Percentiles rank a stretch among this genome's conserved stretches.
Conservation (phyloP, 1,140 invertebrate genomes). For the Tetragnatha versicolor region DNA sequence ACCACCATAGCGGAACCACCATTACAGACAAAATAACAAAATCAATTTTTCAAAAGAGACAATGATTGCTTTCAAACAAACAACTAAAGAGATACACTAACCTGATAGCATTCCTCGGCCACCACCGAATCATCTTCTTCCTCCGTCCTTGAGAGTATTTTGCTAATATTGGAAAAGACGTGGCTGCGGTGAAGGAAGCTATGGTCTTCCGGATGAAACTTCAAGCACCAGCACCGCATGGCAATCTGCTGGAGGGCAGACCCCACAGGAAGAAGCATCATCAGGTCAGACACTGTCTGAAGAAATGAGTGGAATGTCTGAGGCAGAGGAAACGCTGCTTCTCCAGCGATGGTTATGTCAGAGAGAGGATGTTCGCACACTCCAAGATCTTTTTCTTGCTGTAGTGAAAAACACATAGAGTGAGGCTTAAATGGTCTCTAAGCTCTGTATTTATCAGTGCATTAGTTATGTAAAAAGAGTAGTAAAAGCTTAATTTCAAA, state of each 20-base stretch:
- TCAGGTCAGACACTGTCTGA: slow-evolving; percentile 90
- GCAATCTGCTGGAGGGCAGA: slow-evolving; percentile 90
- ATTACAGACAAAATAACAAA: no score
- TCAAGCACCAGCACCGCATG: slow-evolving; percentile 90
- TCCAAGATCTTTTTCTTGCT: slow-evolving; percentile 62
- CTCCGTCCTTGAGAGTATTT: slow-evolving; percentile 91
- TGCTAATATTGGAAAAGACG: slow-evolving; percentile 95
- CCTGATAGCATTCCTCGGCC: slow-evolving; percentile 19
- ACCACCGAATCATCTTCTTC: slow-evolving; percentile 68
- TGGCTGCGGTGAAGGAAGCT: slow-evolving; percentile 90
- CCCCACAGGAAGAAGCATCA: slow-evolving; percentile 85
- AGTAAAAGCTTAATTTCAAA: no score
- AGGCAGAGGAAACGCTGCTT: slow-evolving; percentile 79
- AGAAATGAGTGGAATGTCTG: slow-evolving; percentile 86
- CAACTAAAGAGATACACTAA: no score
- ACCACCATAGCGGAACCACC: no score
- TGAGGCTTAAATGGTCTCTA: no score
- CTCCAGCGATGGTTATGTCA: slow-evolving; percentile 80
- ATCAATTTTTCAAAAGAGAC: no score
- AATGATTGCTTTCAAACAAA: no score
- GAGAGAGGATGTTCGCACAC: slow-evolving; percentile 82
- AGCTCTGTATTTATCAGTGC: no score
- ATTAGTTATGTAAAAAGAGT: no score
- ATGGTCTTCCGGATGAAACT: slow-evolving; percentile 87
- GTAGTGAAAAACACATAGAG: no score